Evolutionary conservation across 2,888 invertebrate species (phyloP), one percentile per base, ranked within the genome.

Genomic region (Brachypalpus laphriformis): DNA sequence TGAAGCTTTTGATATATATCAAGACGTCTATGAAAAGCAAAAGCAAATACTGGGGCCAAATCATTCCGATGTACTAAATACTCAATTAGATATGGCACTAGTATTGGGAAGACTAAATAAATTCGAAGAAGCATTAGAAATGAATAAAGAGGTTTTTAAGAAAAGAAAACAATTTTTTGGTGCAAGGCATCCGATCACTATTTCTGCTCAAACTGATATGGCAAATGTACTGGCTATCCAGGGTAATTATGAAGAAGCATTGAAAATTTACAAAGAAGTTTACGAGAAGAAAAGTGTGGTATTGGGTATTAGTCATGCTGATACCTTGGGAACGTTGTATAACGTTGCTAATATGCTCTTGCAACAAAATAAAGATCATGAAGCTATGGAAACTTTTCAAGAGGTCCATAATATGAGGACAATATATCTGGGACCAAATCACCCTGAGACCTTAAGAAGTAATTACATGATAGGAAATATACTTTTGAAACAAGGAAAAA

Each of bases 91-190:
- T n/a, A 71, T 71, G 59, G 71, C 59, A 1, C 14, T 47, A 20
- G 47, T 34, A 34, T 47, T 71, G 28, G n/a, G n/a, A n/a, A n/a
- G n/a, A n/a, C n/a, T n/a, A n/a, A n/a, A n/a, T 0, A 71, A 20
- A 31, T 20, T 47, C 18, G 59, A 71, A n/a, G 71, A 71, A 14
- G 71, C 71, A 9, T 42, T 71, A 18, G n/a, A 16, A 9, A 25
- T 71, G 7, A 57, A 57, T 59, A 8, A 14, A n/a, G 31, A 47
- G 7, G 20, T 34, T 14, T 49, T 18, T 40, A 18, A 31, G 49
- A 34, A 14, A 20, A 34, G 11, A 22, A 3, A 3, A 22, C 6
- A n/a, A n/a, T n/a, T n/a, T n/a, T n/a, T 20, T 20, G 7, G 8
- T 18, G 16, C 34, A 2, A 0, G 59, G 11, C 47, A 11, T 11